Evolutionary conservation across 2,888 invertebrate genomes (phyloP).

Genomic region (Cataglyphis albicans): DNA sequence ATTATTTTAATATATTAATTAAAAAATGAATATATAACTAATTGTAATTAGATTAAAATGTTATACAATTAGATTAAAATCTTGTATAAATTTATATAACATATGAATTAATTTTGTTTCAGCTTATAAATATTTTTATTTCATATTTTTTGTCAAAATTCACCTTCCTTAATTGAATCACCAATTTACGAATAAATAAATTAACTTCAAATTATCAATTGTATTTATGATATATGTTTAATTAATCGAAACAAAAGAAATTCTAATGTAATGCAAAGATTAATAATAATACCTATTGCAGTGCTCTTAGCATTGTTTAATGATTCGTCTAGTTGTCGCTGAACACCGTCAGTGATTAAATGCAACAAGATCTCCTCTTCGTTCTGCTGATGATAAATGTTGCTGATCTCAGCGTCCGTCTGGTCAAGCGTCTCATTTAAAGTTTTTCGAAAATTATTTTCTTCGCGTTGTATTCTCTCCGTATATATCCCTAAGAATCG

Average conservation of each 20-base stretch:
- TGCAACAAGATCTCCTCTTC: constrained; percentile 68
- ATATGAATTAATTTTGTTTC: neutral
- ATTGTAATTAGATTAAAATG: constrained; percentile 5
- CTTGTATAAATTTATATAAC: neutral
- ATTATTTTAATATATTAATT: constrained; percentile 1
- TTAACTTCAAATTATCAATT: neutral
- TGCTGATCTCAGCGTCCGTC: constrained; percentile 49
- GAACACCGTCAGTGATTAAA: constrained; percentile 62
- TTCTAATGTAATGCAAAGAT: neutral
- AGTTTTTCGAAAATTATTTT: constrained; percentile 65
- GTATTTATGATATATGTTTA: neutral
- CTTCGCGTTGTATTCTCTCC: constrained; percentile 73
- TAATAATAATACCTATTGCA: constrained; percentile 69
- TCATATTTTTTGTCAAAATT: constrained; percentile 7
- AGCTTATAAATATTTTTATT: neutral
- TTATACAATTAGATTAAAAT: constrained; percentile 2
- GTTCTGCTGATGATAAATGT: constrained; percentile 61
- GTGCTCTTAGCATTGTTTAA: constrained; percentile 63
- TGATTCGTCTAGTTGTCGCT: constrained; percentile 64
- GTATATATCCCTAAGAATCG: constrained; percentile 82
- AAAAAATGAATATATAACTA: neutral
- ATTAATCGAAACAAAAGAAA: neutral
- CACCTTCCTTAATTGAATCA: neutral
- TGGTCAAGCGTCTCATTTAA: constrained; percentile 64
- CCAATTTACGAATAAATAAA: neutral